A percentile compares a stretch with the other conserved stretches of the same genome.
These are phyloP conservation scores for Bufotes viridis DNA, from an alignment of 2,797 vertebrate species.

Conservation along the genomic window DNA sequence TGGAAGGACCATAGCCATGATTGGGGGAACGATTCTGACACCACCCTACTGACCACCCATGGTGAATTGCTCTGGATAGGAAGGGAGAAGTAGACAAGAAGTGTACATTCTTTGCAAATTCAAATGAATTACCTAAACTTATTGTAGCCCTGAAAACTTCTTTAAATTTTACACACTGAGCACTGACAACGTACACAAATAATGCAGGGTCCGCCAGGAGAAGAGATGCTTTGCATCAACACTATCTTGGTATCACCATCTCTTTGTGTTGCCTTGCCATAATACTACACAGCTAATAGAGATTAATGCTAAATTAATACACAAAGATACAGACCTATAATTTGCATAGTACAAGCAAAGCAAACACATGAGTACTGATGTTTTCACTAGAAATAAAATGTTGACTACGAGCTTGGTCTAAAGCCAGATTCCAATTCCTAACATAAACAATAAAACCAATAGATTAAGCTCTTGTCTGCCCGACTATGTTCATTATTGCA, in stretches of 20 bases:
- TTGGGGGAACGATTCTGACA: no score
- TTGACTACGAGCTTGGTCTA: background rate
- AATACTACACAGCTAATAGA: background rate
- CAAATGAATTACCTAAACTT: no score
- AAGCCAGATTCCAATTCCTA: background rate
- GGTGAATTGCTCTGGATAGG: no score
- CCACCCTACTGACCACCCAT: no score
- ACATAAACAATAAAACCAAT: background rate
- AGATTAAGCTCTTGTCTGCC: background rate
- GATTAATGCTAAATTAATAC: background rate
- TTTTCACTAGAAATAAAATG: slow-evolving; percentile 10
- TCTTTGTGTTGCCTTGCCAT: background rate
- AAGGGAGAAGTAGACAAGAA: no score
- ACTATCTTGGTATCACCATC: no score
- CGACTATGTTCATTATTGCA: background rate
- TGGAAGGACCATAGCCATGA: no score
- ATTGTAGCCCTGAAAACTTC: no score
- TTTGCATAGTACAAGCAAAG: background rate
- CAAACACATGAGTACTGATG: background rate
- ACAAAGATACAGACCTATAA: background rate
- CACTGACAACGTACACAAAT: background rate
- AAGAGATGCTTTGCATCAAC: no score
- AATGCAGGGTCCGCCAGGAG: background rate
- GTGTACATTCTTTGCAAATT: no score
- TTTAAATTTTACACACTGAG: background rate